Conservation (phyloP, 2,888 invertebrate species). For the Rapana venosa region DNA sequence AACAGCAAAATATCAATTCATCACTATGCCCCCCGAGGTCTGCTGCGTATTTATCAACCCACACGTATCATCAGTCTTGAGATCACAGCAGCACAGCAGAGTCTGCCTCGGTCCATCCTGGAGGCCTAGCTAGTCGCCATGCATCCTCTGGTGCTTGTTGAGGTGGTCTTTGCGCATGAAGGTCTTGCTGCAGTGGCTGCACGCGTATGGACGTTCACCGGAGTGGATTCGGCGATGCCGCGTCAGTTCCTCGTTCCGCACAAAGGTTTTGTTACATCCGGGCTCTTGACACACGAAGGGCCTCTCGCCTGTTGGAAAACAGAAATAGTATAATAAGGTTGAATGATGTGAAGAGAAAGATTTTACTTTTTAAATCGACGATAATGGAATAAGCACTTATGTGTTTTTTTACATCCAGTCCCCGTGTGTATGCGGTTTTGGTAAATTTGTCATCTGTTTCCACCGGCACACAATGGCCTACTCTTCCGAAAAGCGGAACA, state of each 20-base stretch:
- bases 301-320: constrained; percentile 86
- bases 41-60: too few species aligned
- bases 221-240: constrained; percentile 95
- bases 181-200: constrained; percentile 91
- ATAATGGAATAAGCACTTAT: background rate
- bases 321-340: constrained; percentile 52
- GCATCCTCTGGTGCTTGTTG: constrained; percentile 79
- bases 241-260: constrained; percentile 94
- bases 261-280: constrained; percentile 95
- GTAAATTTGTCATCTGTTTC: too few species aligned
- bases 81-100: background rate
- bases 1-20: background rate
- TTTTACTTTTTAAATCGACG: background rate
- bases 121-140: background rate
- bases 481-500: too few species aligned
- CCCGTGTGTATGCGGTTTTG: too few species aligned
- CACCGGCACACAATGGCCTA: too few species aligned
- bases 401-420: background rate
- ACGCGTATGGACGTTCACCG: constrained; percentile 94
- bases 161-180: constrained; percentile 77
- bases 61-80: background rate
- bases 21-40: background rate
- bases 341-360: background rate
- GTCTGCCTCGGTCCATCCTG: background rate
- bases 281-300: constrained; percentile 94